These are phyloP conservation scores for Adrianichthys oophorus DNA, from an alignment of 2,797 vertebrate genomes.

Conservation along the genomic window DNA sequence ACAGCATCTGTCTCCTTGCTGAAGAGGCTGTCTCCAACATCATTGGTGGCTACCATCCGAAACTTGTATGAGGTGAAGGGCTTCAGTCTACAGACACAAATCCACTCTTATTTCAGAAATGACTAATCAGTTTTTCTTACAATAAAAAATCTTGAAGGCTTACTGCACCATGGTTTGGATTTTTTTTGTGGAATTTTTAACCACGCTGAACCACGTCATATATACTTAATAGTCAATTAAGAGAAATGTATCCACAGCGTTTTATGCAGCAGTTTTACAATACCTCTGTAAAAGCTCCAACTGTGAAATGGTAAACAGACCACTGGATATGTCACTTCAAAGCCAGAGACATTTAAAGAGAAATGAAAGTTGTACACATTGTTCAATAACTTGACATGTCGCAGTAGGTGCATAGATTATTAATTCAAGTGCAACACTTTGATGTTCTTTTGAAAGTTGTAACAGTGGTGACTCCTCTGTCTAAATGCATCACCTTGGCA, in stretches of 20 bases:
- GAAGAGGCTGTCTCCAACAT: constrained; percentile 87
- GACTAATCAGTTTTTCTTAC: background rate
- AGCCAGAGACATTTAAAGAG: background rate
- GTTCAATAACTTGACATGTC: constrained; percentile 2
- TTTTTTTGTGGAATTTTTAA: background rate
- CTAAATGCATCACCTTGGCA: constrained; percentile 4
- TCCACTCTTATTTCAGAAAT: background rate
- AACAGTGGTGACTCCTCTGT: constrained; percentile 3
- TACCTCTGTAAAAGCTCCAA: background rate
- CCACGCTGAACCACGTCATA: background rate
- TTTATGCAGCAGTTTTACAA: background rate
- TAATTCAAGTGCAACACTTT: constrained; percentile 8
- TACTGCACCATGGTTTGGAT: constrained; percentile 1
- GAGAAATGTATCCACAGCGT: background rate
- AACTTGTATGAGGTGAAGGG: constrained; percentile 91
- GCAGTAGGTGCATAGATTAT: constrained; percentile 1
- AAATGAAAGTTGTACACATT: background rate
- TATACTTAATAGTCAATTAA: constrained; percentile 1
- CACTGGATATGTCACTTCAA: background rate
- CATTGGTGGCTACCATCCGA: constrained; percentile 88
- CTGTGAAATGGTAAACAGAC: constrained; percentile 2
- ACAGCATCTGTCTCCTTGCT: constrained; percentile 82
- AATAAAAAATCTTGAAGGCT: background rate
- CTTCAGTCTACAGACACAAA: constrained; percentile 76
- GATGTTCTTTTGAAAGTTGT: constrained; percentile 7